Evolutionary conservation across 2,888 invertebrate species (phyloP).

Genomic region (Agriopis marginaria): DNA sequence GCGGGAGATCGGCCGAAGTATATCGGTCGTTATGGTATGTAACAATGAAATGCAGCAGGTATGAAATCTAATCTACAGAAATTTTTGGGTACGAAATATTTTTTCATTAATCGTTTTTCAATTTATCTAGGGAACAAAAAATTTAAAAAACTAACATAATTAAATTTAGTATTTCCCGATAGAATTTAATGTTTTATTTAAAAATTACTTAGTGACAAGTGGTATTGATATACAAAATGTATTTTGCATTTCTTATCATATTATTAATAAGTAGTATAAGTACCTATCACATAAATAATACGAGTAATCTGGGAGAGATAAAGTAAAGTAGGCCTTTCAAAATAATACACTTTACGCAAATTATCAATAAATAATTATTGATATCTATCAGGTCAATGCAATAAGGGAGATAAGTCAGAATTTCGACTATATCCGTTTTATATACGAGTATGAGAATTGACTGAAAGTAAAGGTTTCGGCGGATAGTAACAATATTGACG

Average conservation of each 20-base stretch:
- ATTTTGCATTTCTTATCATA: conserved; percentile 2
- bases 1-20: conserved; percentile 50
- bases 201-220: background rate
- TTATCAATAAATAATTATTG: conserved; percentile 1
- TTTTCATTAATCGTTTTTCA: no score
- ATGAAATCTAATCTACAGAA: background rate
- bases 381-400: background rate
- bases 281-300: background rate
- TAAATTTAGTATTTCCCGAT: no score
- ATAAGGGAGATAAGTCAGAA: background rate
- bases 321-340: conserved; percentile 2
- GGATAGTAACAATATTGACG: no score
- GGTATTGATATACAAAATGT: background rate
- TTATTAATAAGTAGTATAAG: background rate
- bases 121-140: no score
- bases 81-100: no score
- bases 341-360: conserved; percentile 3
- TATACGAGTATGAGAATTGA: background rate
- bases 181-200: no score
- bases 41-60: conserved; percentile 44
- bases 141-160: no score
- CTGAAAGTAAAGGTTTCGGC: background rate
- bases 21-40: conserved; percentile 53
- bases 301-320: conserved; percentile 2
- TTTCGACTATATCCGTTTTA: background rate